phyloP scores from a whole-genome alignment of 1,140 invertebrate species.

The Scaptomyza hsui region DNA sequence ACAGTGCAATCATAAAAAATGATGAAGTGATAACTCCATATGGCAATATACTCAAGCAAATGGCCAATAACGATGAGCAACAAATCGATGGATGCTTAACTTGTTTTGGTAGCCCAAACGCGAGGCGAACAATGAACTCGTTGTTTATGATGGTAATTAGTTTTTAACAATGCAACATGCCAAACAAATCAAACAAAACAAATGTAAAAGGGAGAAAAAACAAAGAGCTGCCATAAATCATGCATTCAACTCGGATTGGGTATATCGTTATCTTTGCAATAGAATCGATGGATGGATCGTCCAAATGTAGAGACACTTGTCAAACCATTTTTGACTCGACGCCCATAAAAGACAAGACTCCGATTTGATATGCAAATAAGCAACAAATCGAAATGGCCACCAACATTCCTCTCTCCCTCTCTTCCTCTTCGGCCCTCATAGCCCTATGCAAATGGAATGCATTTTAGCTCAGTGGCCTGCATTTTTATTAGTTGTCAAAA shows the following conservation, averaged over 20 bases:
- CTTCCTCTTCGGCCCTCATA: slow-evolving; percentile 1
- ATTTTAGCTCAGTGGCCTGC: slow-evolving; percentile 65
- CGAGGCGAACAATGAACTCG: slow-evolving; percentile 27
- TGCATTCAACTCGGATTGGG: not conserved
- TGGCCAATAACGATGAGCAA: slow-evolving; percentile 7
- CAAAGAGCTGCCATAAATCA: slow-evolving; percentile 59
- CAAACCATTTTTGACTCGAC: slow-evolving; percentile 36
- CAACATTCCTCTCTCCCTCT: not conserved
- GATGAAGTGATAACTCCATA: slow-evolving; percentile 67
- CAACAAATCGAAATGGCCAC: slow-evolving; percentile 49
- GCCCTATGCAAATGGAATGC: slow-evolving; percentile 59
- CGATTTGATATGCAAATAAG: slow-evolving; percentile 70
- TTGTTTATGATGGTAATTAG: slow-evolving; percentile 63
- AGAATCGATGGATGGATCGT: slow-evolving; percentile 14
- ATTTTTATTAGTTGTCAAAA: slow-evolving; percentile 82
- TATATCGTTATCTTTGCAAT: slow-evolving; percentile 9
- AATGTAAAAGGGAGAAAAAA: slow-evolving; percentile 18
- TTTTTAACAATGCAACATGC: slow-evolving; percentile 43
- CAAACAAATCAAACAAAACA: not conserved
- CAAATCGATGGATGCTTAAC: slow-evolving; percentile 21
- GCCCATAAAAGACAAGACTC: slow-evolving; percentile 27
- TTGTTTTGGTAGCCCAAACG: slow-evolving; percentile 12
- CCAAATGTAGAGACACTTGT: slow-evolving; percentile 57
- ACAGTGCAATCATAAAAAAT: slow-evolving; percentile 49
- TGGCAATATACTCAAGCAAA: slow-evolving; percentile 13